These are phyloP conservation scores for Tipula unca DNA, from an alignment of 2,888 invertebrate species.

Conservation along the genomic window DNA sequence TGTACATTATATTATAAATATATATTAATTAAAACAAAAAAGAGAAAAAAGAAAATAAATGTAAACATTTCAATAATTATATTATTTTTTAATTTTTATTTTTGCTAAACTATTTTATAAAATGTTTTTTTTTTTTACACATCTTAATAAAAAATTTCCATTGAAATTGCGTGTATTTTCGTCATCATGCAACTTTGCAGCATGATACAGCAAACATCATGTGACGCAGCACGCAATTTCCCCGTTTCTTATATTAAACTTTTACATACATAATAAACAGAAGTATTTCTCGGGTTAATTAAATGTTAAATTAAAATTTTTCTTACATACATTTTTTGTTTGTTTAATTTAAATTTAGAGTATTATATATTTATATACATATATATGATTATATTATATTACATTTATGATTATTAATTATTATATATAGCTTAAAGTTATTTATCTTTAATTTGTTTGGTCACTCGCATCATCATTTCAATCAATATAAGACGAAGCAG, in stretches of 20 bases:
- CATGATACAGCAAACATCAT: background rate
- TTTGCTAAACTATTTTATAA: background rate
- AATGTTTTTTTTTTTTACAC: background rate
- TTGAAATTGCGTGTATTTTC: background rate
- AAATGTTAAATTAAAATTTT: background rate
- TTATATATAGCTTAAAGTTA: background rate
- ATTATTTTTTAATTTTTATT: background rate
- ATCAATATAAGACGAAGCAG: background rate
- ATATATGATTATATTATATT: too few species aligned
- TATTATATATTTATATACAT: background rate
- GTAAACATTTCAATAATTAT: conserved; percentile 16
- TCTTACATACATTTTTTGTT: background rate
- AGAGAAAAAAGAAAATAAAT: conserved; percentile 1
- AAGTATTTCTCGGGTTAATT: background rate
- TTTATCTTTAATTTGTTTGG: conserved; percentile 4
- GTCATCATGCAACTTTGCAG: background rate
- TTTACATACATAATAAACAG: background rate
- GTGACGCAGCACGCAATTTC: background rate
- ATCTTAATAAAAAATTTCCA: background rate
- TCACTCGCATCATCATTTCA: background rate
- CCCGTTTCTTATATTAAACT: background rate
- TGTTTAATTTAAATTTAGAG: conserved; percentile 4
- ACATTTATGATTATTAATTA: background rate
- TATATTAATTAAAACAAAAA: conserved; percentile 15
- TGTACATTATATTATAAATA: conserved; percentile 19